These are phyloP conservation scores for Passer montanus DNA, from an alignment of 2,113 vertebrate genomes.

Conservation along the genomic window DNA sequence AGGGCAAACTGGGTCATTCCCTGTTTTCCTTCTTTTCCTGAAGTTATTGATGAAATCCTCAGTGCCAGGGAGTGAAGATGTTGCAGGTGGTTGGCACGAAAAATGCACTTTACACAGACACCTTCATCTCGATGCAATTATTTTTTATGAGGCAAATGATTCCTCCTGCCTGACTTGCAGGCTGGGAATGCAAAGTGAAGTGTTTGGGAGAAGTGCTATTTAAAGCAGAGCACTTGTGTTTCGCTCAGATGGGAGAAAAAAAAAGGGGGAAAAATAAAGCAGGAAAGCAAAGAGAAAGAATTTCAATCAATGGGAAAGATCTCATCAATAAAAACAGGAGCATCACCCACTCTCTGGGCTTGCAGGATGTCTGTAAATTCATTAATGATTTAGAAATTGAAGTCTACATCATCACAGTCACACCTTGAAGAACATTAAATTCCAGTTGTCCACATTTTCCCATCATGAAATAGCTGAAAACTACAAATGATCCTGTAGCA, in stretches of 20 bases:
- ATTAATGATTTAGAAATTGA: not conserved
- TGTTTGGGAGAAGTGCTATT: conserved; percentile 17
- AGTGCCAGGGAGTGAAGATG: not conserved
- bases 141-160: conserved; percentile 49
- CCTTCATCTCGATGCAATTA: conserved; percentile 3
- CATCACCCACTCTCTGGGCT: not conserved
- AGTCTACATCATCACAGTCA: fast-evolving
- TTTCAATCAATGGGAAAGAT: not conserved
- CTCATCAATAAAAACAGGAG: not conserved
- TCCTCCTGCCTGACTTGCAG: conserved; percentile 24
- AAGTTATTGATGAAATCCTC: not conserved
- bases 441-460: not conserved
- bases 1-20: not conserved
- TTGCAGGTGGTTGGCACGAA: conserved; percentile 1
- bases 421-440: not conserved
- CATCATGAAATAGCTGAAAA: not conserved
- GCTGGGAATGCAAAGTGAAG: conserved; percentile 43
- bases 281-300: not conserved
- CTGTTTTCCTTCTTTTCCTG: not conserved
- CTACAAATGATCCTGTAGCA: not conserved
- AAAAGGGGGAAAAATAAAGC: not conserved
- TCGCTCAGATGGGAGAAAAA: not conserved
- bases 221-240: not conserved
- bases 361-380: not conserved
- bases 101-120: not conserved